Evolutionary conservation across 1,140 invertebrate species (phyloP), one percentile per base, ranked within the genome.

Genomic region (Plutomurus gul): DNA sequence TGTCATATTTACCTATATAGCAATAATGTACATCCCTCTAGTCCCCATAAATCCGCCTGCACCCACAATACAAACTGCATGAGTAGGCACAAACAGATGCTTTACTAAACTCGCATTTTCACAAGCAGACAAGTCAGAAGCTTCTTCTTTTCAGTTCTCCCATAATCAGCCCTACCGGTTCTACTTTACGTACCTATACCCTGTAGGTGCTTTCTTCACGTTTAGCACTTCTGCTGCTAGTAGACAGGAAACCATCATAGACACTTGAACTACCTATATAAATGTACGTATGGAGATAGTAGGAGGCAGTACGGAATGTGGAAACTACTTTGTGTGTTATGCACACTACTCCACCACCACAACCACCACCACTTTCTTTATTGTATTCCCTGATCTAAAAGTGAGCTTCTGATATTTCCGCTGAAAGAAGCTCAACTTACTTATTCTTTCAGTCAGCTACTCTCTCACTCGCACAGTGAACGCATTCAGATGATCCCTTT

Each of bases 401-500:
- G 22, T 60, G 13, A 60, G 27, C 56, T 65, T 10, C 11, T n/a
- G 27, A 33, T 25, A 30, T 65, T 30, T 27, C 18, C 27, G 16
- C 27, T n/a, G 27, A 11, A 33, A 13, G 7, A 1, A 56, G 25
- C 22, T 56, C 30, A 56, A 22, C 46, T 47, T 20, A 5, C 13
- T 47, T n/a, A 8, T 7, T 20, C 3, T n/a, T n/a, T n/a, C n/a
- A n/a, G n/a, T n/a, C n/a, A n/a, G n/a, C n/a, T n/a, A 20, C 51
- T 60, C 27, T 33, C 56, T 65, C 56, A 65, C 56, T 30, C 27
- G 36, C 56, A 33, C 27, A 25, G 51, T 56, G 20, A 56, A 56
- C 25, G n/a, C n/a, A 65, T 65, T 65, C 27, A 65, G 13, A 65
- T 65, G 13, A 65, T 65, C 56, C 56, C 36, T 65, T n/a, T n/a